Percentiles rank a stretch among this genome's conserved stretches.
phyloP scores from a whole-genome alignment of 2,113 vertebrate genomes.

The Morone saxatilis region DNA sequence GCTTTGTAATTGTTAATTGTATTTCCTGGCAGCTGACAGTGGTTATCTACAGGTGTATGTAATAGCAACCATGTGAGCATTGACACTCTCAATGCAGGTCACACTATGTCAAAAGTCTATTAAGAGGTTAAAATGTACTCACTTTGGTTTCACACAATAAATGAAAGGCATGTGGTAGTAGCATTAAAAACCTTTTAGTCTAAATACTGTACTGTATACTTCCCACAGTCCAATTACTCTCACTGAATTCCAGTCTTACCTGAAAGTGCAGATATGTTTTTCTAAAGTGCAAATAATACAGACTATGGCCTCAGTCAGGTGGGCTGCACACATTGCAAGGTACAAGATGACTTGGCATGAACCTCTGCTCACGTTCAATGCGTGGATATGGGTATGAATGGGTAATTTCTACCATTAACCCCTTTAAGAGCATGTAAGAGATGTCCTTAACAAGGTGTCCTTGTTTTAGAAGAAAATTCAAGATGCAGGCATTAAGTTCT shows the following conservation, averaged over 20 bases:
- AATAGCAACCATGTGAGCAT: background rate
- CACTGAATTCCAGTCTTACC: background rate
- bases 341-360: background rate
- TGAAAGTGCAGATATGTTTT: background rate
- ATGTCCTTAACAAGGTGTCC: background rate
- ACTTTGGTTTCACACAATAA: background rate
- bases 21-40: background rate
- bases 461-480: background rate
- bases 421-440: background rate
- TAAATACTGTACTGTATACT: background rate
- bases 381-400: background rate
- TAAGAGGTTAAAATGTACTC: background rate
- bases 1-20: background rate
- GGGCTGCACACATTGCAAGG: background rate
- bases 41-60: background rate
- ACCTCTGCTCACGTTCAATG: background rate
- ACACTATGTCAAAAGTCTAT: background rate
- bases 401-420: background rate
- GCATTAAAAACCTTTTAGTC: background rate
- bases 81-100: background rate
- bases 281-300: no score
- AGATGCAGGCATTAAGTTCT: background rate
- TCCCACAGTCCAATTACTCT: background rate
- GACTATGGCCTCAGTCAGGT: background rate
- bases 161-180: background rate